Percentiles rank a stretch among this genome's conserved stretches.
phyloP scores from a whole-genome alignment of 1,140 invertebrate species.

The Drosophila subobscura region DNA sequence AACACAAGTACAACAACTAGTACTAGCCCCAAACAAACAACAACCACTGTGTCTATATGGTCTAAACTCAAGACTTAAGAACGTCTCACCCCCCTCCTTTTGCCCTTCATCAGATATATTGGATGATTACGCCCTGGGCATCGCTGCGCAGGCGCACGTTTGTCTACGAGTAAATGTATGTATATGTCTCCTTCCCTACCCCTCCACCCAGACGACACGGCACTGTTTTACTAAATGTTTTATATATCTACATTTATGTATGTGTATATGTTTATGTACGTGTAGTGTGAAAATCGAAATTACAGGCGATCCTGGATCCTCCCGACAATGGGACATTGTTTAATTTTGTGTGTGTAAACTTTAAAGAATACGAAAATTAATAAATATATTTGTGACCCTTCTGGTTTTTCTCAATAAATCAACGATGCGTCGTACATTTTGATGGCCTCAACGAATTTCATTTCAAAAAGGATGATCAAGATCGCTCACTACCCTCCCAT shows the following conservation, averaged over 20 bases:
- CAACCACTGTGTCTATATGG: constrained; percentile 19
- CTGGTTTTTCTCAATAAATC: constrained; percentile 1
- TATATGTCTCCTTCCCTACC: too few relatives aligned
- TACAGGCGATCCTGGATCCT: constrained; percentile 13
- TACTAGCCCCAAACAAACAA: constrained; percentile 30
- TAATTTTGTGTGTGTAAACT: constrained; percentile 54
- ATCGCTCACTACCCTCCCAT: too few relatives aligned
- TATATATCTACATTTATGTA: constrained; percentile 30
- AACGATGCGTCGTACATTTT: too few relatives aligned
- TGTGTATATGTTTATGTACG: constrained; percentile 6
- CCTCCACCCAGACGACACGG: background rate
- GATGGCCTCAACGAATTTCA: too few relatives aligned
- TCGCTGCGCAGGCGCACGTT: constrained; percentile 75
- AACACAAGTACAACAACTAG: constrained; percentile 48
- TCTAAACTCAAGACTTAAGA: constrained; percentile 52
- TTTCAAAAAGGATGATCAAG: too few relatives aligned
- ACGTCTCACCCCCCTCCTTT: constrained; percentile 29
- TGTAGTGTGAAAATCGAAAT: constrained; percentile 23
- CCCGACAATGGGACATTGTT: constrained; percentile 23
- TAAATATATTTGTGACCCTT: constrained; percentile 38
- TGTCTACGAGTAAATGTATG: constrained; percentile 14
- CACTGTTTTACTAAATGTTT: constrained; percentile 60
- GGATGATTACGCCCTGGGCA: constrained; percentile 29
- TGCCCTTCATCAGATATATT: constrained; percentile 6
- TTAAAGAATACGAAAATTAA: constrained; percentile 43